These are phyloP conservation scores for Clytia hemisphaerica DNA, from an alignment of 30 jellyfish, hydroid and myxozoan genomes.

Conservation along the genomic window DNA sequence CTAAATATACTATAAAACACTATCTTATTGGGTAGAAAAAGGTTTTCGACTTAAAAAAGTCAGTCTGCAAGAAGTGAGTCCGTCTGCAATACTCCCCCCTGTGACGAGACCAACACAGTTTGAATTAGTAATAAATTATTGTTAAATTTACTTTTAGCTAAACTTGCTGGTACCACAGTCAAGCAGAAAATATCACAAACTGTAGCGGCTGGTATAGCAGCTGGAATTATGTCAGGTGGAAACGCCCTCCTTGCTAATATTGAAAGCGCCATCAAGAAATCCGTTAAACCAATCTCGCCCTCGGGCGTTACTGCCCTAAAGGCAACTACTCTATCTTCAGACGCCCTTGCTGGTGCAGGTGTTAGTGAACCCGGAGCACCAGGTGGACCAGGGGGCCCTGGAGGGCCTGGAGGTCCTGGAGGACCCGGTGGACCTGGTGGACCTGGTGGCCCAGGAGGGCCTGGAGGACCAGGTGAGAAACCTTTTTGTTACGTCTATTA, in stretches of 20 bases:
- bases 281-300: not conserved
- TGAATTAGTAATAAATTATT: too few species aligned
- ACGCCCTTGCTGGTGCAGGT: constrained; percentile 40
- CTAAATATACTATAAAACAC: too few species aligned
- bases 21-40: too few species aligned
- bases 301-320: constrained; percentile 42
- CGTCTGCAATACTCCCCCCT: too few species aligned
- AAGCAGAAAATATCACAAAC: constrained; percentile 35
- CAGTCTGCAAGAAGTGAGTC: too few species aligned
- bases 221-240: constrained; percentile 65
- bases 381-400: constrained; percentile 25
- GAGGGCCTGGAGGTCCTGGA: constrained; percentile 40
- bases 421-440: constrained; percentile 47
- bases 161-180: constrained; percentile 12
- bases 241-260: constrained; percentile 30
- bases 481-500: too few species aligned
- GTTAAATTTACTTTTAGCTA: too few species aligned
- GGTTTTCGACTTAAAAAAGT: too few species aligned
- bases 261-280: constrained; percentile 22
- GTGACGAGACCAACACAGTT: too few species aligned
- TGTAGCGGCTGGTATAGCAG: constrained; percentile 62
- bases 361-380: constrained; percentile 22
- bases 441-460: constrained; percentile 30
- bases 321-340: constrained; percentile 31
- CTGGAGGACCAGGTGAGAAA: constrained; percentile 40